Conservation (phyloP, 2,888 invertebrate species). For the Cyclophora albipunctata region DNA sequence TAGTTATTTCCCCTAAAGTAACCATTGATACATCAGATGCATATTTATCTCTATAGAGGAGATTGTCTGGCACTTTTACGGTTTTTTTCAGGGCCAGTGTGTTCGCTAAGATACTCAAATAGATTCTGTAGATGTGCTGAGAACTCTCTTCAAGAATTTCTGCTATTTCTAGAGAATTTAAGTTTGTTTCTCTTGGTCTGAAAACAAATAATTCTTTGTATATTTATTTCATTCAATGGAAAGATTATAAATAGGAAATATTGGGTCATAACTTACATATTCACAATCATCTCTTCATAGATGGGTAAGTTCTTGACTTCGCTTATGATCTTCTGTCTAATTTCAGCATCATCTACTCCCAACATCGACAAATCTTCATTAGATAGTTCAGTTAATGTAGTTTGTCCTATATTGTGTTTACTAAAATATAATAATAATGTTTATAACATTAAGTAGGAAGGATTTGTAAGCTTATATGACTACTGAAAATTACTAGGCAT, state of each 20-base stretch:
- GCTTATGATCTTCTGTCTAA: slow-evolving; percentile 47
- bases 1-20: slow-evolving; percentile 53
- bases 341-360: slow-evolving; percentile 49
- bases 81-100: slow-evolving; percentile 52
- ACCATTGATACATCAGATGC: slow-evolving; percentile 55
- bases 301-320: slow-evolving; percentile 58
- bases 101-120: slow-evolving; percentile 56
- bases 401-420: slow-evolving; percentile 59
- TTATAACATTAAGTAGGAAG: too few relatives aligned
- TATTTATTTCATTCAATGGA: neutral
- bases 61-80: slow-evolving; percentile 45
- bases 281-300: slow-evolving; percentile 34
- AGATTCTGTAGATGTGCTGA: slow-evolving; percentile 58
- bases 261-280: neutral
- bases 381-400: slow-evolving; percentile 52
- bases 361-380: slow-evolving; percentile 60
- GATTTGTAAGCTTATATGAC: too few relatives aligned
- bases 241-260: neutral
- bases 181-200: slow-evolving; percentile 25
- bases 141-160: slow-evolving; percentile 56
- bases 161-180: slow-evolving; percentile 47
- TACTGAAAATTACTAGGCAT: too few relatives aligned
- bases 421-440: slow-evolving; percentile 25
- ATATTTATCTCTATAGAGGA: slow-evolving; percentile 56
- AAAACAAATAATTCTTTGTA: slow-evolving; percentile 2